These are phyloP conservation scores for Polyodon spathula DNA, from an alignment of 2,113 vertebrate genomes.

Conservation along the genomic window DNA sequence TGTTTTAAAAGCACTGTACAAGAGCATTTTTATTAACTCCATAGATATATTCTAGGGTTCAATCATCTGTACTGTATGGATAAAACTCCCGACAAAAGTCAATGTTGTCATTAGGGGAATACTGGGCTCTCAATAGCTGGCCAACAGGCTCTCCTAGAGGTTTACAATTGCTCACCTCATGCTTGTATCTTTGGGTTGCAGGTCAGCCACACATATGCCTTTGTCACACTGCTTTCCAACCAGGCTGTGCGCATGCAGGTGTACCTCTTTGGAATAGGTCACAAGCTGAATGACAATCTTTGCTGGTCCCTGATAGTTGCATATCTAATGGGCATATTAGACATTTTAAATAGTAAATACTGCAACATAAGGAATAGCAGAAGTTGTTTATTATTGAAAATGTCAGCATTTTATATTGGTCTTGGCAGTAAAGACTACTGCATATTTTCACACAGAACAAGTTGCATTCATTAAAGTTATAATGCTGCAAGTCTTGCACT, in stretches of 20 bases:
- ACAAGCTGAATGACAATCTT: conserved; percentile 95
- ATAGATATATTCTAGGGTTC: no score
- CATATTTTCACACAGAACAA: no score
- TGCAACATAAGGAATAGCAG: conserved; percentile 13
- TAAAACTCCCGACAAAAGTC: no score
- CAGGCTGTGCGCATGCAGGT: conserved; percentile 92
- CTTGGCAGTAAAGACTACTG: no score
- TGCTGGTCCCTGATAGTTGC: conserved; percentile 84
- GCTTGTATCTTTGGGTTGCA: conserved; percentile 81
- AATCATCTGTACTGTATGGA: background rate
- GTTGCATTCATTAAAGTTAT: no score
- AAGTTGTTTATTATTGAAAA: background rate
- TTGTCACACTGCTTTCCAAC: conserved; percentile 96
- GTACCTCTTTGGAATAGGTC: conserved; percentile 61
- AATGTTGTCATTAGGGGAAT: background rate
- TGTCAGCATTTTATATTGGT: no score
- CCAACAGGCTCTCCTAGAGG: background rate
- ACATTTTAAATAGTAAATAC: no score
- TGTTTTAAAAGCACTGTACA: no score
- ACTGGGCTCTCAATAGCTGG: background rate
- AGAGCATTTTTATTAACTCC: no score
- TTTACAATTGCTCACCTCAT: conserved; percentile 65
- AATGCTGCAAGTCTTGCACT: no score
- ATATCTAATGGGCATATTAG: conserved; percentile 59
- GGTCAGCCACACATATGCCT: conserved; percentile 72